Evolutionary conservation across 2,113 vertebrate genomes (phyloP).

Genomic region (Dolichotis patagonum): DNA sequence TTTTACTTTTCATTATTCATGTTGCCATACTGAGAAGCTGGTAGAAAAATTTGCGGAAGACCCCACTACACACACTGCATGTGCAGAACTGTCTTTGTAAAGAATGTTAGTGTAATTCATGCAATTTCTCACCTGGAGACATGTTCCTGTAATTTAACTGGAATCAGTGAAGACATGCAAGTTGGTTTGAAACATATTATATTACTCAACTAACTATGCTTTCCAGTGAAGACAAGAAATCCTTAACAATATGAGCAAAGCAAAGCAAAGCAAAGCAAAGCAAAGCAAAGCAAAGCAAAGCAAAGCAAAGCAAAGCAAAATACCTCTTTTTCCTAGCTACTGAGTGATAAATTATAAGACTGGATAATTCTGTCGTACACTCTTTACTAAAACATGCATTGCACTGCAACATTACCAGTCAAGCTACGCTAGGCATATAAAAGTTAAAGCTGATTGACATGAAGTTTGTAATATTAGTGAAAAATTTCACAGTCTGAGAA

Average conservation of each 20-base stretch:
- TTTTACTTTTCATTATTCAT: neutral
- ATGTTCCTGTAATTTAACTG: too few relatives aligned
- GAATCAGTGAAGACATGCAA: neutral
- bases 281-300: neutral
- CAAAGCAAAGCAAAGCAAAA: neutral
- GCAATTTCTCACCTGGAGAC: neutral
- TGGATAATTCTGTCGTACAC: neutral
- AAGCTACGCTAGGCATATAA: neutral
- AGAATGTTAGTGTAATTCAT: neutral
- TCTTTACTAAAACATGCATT: neutral
- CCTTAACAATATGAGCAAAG: neutral
- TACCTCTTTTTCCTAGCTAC: neutral
- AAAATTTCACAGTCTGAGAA: neutral
- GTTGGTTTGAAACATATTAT: neutral
- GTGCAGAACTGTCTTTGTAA: neutral
- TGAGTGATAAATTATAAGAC: neutral
- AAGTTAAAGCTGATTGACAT: neutral
- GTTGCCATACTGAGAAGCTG: neutral
- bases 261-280: neutral
- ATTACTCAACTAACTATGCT: neutral
- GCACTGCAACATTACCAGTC: rapidly evolving
- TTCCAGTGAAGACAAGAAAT: neutral
- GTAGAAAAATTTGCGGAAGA: neutral
- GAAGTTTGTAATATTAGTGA: neutral
- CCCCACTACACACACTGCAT: neutral